Base-by-base conservation (phyloP, 2,113 vertebrate genomes). In the Aleadryas rufinucha region DNA sequence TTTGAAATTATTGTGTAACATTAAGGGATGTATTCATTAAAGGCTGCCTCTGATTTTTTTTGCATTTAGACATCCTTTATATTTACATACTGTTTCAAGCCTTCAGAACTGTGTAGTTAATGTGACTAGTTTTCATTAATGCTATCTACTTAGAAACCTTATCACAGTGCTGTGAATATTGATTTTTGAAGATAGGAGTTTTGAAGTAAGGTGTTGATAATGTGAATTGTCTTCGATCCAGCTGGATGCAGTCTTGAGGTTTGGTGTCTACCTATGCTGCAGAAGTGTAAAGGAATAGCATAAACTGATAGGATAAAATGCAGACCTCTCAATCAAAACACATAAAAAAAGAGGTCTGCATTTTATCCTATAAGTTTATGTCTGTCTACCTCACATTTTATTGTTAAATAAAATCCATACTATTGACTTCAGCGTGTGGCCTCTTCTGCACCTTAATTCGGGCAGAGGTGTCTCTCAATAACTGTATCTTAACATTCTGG, bases 1-100 rank as follows among this genome's bases (percentile, higher is more conserved):
- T 88, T 93, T 83, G 90, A 94, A 95, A 95, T 80, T 52, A 63
- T 63, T 77, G 35, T 90, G 33, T 37, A 68, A 30, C 83, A 30
- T 84, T 84, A 90, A 70, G n/a, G n/a, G n/a, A 47, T 77, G 49
- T 50, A 64, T 88, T 97, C 59, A 86, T 83, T 87, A 94, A 84
- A 78, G 60, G 31, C 39, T 88, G 39, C 24, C 21, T 88, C 59
- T 83, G 47, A 63, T 47, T 83, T 90, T 89, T 89, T 83, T 75
- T 68, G 42, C 56, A 49, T 85, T 87, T 84, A 68, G 61, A 85
- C 79, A 11, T 56, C 11, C 10, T 87, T 79, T 85, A 24, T 52
- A 83, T 95, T 83, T 96, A 63, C 93, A 91, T 92, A 52, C 15
- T 72, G 11, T 77, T 93, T 94, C 35, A 91, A 61, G 39, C 12